Percentiles rank a stretch among this genome's conserved stretches.
phyloP scores from a whole-genome alignment of 2,113 vertebrate genomes.

The Aix galericulata region DNA sequence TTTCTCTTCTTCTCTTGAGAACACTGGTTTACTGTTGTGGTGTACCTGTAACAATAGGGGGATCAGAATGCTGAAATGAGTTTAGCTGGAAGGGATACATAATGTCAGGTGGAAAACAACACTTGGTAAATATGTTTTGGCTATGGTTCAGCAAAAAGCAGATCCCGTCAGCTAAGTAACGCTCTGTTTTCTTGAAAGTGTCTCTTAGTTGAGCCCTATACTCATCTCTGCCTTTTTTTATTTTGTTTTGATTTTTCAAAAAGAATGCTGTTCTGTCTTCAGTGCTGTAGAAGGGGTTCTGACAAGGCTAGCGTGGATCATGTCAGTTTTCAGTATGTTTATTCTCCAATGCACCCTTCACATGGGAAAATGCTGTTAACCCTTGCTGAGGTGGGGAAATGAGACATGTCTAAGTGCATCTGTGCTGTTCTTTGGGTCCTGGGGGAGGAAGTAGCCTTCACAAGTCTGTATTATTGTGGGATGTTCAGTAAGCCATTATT shows the following conservation, averaged over 20 bases:
- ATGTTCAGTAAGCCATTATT: background rate
- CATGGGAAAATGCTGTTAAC: background rate
- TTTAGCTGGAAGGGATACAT: constrained; percentile 46
- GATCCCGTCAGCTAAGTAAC: background rate
- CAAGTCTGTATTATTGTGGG: rapidly evolving
- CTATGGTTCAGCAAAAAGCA: constrained; percentile 4
- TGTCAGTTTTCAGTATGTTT: background rate
- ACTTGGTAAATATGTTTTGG: background rate
- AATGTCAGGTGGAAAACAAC: constrained; percentile 23
- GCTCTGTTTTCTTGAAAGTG: background rate
- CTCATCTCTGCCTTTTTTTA: background rate
- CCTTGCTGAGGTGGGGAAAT: background rate
- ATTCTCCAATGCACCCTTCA: rapidly evolving
- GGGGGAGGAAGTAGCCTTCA: background rate
- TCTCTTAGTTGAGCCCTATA: background rate
- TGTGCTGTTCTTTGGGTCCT: background rate
- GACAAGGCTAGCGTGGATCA: background rate
- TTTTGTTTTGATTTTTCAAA: no score
- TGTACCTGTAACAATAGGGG: background rate
- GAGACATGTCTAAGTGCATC: background rate
- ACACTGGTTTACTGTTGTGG: constrained; percentile 34
- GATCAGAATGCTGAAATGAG: constrained; percentile 39
- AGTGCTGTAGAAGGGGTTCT: background rate
- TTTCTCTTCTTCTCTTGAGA: constrained; percentile 32
- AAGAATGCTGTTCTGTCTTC: background rate